Evolutionary conservation across 1,140 invertebrate genomes (phyloP).

Genomic region (Cephus cinctus): DNA sequence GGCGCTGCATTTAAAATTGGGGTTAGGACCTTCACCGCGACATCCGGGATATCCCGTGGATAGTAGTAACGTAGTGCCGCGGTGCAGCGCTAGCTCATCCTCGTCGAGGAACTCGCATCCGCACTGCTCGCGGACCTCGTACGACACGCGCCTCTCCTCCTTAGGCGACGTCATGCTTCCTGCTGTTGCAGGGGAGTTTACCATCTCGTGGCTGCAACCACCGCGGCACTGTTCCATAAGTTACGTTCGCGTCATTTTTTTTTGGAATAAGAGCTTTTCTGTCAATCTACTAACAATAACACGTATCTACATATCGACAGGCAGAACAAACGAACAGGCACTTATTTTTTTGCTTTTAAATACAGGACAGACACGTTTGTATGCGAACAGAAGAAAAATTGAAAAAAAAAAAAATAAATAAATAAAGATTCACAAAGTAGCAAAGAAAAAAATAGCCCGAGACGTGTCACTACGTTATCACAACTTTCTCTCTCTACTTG

Average conservation of each 20-base stretch:
- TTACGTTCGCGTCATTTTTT: conserved; percentile 42
- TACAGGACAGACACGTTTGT: no score
- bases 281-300: no score
- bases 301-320: no score
- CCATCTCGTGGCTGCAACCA: conserved; percentile 56
- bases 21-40: conserved; percentile 5
- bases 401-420: conserved; percentile 15
- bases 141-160: conserved; percentile 16
- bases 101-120: conserved; percentile 11
- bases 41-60: background rate
- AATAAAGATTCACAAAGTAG: no score
- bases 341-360: no score
- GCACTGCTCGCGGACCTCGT: conserved; percentile 19
- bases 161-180: conserved; percentile 29
- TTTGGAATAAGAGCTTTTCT: no score
- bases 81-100: conserved; percentile 2
- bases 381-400: no score
- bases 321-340: no score
- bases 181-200: conserved; percentile 44
- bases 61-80: background rate
- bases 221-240: conserved; percentile 54
- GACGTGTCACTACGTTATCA: no score
- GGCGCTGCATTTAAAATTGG: conserved; percentile 24
- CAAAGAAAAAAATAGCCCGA: no score
- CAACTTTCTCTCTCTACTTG: no score